Evolutionary conservation across 2,888 invertebrate genomes (phyloP), one percentile per base, ranked within the genome.

Genomic region (Iselma pallidipennis): DNA sequence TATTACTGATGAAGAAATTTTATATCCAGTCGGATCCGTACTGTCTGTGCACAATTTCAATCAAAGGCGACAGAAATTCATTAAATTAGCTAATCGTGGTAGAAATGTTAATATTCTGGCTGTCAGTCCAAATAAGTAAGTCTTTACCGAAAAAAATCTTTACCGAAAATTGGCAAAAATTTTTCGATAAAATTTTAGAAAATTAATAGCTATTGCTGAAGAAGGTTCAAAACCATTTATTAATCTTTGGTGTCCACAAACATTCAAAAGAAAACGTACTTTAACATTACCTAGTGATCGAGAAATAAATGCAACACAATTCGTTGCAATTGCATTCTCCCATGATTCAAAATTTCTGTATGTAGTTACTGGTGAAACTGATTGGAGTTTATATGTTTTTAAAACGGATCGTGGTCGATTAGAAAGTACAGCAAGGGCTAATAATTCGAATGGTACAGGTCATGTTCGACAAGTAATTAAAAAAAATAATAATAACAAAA

Each of bases 401-500:
- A 89, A 90, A 77, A 88, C 91, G 89, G 92, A 93, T 71, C 91
- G 89, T 76, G 91, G 91, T 10, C 91, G 91, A 79, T 86, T 94
- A 29, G 90, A 92, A 72, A 91, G 90, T 59, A 87, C 87, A 57
- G 86, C 88, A 0, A 91, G 89, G 79, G 88, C 91, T 2, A 89
- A 86, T 62, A 91, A 90, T 81, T 84, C 89, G 0, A 88, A 87
- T 67, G 90, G 89, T 29, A 84, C 87, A 55, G 88, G 89, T 26
- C 85, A 90, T 3, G 86, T 92, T 16, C 85, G 81, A 69, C 88
- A 85, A 82, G 86, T 84, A 73, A 81, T 81, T 68, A n/a, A n/a
- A n/a, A n/a, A n/a, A n/a, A n/a, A n/a, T n/a, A n/a, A n/a, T n/a
- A n/a, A n/a, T 37, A 2, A 29, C 19, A 31, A 9, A 33, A 33